Base-by-base conservation (phyloP, 2,888 invertebrate genomes). In the Salticus scenicus region DNA sequence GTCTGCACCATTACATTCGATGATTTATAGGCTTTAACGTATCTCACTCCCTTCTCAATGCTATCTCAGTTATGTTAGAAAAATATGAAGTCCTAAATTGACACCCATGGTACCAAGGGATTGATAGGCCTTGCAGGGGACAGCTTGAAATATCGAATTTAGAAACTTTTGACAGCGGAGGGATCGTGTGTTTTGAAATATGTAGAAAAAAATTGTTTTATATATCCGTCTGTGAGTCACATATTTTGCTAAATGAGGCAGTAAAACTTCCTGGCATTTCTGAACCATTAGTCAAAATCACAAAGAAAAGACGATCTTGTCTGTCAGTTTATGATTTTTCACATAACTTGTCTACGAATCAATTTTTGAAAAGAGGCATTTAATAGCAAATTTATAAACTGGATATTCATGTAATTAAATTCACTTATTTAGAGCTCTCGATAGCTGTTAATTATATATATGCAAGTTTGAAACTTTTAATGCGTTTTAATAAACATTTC, bases 91-190 rank as follows among this genome's bases (percentile, higher is more conserved):
- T 24, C 57, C 57, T 57, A 57, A 57, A 24, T 2, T 17, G 10
- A 20, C 41, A 37, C 17, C 72, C 28, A 37, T 1, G 69, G 70
- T n/a, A 70, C 75, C 82, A 70, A 75, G 70, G 82, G 82, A 76
- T 70, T 74, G 70, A 82, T 82, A 51, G 42, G 8, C 57, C 1
- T 24, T n/a, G 57, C 57, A 24, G 57, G 57, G 57, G 24, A 57
- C 24, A 24, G 24, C 24, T 57, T 57, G 57, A 57, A 57, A 57
- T 57, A 57, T 57, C 24, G 57, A 57, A 57, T 57, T 57, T 57
- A 24, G 57, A 57, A 24, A 24, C 57, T 57, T 57, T 57, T 20
- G 24, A 20, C 20, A 24, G 24, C 20, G 24, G 24, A 24, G 57
- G 57, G 57, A 24, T 5, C 17, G 57, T 57, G 5, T 57, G 57